Percentiles rank a stretch among this genome's conserved stretches.
phyloP scores from a whole-genome alignment of 35 echinoderm and acorn worm species.

The Ptychodera flava region DNA sequence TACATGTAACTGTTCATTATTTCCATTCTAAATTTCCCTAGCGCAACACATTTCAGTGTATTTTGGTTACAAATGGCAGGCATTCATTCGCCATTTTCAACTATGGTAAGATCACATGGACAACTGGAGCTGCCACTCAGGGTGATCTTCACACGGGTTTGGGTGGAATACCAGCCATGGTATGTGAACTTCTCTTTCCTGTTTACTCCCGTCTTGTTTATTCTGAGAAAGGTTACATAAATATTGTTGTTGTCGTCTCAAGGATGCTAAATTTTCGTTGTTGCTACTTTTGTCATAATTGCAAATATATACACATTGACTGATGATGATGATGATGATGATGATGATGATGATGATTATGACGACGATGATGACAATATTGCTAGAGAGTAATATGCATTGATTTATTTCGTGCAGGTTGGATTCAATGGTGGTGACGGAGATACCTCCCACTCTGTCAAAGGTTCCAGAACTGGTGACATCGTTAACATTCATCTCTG shows the following conservation, averaged over 20 bases:
- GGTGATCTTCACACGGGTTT: not conserved
- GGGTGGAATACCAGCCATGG: constrained; percentile 10
- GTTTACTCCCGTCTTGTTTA: too few relatives aligned
- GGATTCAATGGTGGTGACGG: constrained; percentile 61
- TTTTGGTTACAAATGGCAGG: constrained; percentile 75
- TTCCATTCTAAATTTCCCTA: too few relatives aligned
- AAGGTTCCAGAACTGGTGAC: constrained; percentile 30
- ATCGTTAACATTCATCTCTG: constrained; percentile 22
- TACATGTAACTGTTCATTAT: too few relatives aligned
- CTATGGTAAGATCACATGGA: constrained; percentile 10
- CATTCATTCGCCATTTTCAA: constrained; percentile 16
- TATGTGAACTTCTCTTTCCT: not conserved
- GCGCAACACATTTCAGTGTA: constrained; percentile 92
- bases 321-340: too few relatives aligned
- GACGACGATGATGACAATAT: too few relatives aligned
- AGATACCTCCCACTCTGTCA: constrained; percentile 12
- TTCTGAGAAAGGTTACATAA: too few relatives aligned
- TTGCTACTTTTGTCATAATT: too few relatives aligned
- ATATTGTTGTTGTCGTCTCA: too few relatives aligned
- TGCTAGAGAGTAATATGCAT: not conserved
- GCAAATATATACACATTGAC: too few relatives aligned
- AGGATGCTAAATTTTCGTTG: too few relatives aligned
- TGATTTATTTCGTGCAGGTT: constrained; percentile 19
- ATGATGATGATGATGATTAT: too few relatives aligned
- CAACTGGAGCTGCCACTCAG: not conserved